phyloP scores from a whole-genome alignment of 1,140 invertebrate genomes.

The Nasonia vitripennis region DNA sequence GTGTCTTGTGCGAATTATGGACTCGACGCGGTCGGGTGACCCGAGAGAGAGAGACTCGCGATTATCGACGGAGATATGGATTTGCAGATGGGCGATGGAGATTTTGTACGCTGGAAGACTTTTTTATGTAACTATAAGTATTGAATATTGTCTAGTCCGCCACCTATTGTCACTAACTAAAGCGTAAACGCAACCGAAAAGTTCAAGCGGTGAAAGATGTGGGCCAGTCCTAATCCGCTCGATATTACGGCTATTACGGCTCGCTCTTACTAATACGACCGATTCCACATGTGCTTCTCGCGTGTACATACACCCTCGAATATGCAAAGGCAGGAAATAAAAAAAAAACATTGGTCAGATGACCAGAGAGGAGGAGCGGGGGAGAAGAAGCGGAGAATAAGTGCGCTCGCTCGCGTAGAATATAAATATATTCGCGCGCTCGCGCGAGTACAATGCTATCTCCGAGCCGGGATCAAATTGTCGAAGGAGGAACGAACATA shows the following conservation, averaged over 20 bases:
- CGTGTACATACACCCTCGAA: background rate
- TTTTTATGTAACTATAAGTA: no score
- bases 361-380: background rate
- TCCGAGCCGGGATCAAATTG: conserved; percentile 70
- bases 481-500: conserved; percentile 71
- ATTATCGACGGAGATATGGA: background rate
- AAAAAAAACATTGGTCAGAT: background rate
- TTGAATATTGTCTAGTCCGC: no score
- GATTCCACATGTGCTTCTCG: no score
- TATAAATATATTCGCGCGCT: conserved; percentile 50
- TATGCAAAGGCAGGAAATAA: background rate
- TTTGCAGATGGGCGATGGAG: background rate
- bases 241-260: no score
- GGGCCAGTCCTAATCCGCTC: no score
- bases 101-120: background rate
- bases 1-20: background rate
- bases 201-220: no score
- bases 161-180: no score
- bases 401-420: conserved; percentile 24
- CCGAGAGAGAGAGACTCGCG: background rate
- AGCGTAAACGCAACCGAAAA: no score
- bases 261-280: no score
- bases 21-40: background rate
- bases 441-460: conserved; percentile 70
- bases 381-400: conserved; percentile 39